Evolutionary conservation across 2,113 vertebrate genomes (phyloP), one percentile per base, ranked within the genome.

Genomic region (Leiothrix lutea): DNA sequence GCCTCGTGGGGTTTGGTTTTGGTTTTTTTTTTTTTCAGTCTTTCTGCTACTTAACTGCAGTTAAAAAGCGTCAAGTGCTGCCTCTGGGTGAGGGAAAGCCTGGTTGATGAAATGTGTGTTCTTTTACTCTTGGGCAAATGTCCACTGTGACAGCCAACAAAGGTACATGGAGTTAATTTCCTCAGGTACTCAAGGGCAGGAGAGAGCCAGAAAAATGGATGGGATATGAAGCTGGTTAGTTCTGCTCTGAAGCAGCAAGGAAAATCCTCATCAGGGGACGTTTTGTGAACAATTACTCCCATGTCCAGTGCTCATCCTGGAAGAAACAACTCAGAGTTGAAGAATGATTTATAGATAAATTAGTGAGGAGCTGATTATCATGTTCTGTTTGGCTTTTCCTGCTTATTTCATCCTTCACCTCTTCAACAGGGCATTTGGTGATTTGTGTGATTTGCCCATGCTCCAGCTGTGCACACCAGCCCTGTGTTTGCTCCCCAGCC

Each of bases 401-500:
- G 25, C 66, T 65, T n/a, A 6, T 77, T 84, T 73, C 35, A 36
- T 44, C 58, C 42, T 83, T 73, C 36, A 25, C 18, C 56, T 58
- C 64, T 70, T 45, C 24, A 13, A 22, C 57, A 80, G 67, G 19
- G 61, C 45, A 12, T 8, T 7, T 26, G 88, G 19, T 11, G 23
- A 28, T 38, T 8, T 33, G 20, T 38, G n/a, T 10, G 54, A 33
- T 20, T 40, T 75, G 15, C 25, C 65, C 12, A 1, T 0, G 0
- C 23, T 62, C 84, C 38, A 62, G 72, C 84, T 66, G 60, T 44
- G 56, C 73, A 42, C 53, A 20, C 31, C 81, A 87, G 47, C 70
- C 45, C 57, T 23, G 6, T 26, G 45, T 42, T 45, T 35, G 62
- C 18, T 86, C 29, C 23, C n/a, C 50, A 72, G 1, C 26, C 36